Percentiles rank a stretch among this genome's conserved stretches.
Evolutionary conservation across 1,140 invertebrate genomes (phyloP).

Genomic region (Drosophila nikananu): DNA sequence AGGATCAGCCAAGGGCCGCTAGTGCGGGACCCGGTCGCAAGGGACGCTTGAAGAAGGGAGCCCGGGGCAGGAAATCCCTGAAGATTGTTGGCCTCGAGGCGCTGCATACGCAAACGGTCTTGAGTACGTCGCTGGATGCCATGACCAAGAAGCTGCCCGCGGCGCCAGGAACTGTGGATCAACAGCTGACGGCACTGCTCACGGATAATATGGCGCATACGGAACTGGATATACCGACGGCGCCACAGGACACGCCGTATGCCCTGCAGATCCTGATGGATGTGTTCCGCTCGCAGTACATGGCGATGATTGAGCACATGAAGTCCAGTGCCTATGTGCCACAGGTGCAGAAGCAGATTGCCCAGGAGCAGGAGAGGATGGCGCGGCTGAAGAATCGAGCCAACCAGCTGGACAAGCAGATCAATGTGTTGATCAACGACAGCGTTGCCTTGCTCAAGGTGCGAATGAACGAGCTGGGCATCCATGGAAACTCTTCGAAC

Average conservation of each 20-base stretch:
- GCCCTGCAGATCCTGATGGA: slow-evolving; percentile 94
- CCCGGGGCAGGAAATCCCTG: slow-evolving; percentile 67
- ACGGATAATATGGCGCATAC: slow-evolving; percentile 89
- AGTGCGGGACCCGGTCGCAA: slow-evolving; percentile 70
- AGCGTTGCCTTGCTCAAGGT: slow-evolving; percentile 95
- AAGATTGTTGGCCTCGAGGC: slow-evolving; percentile 94
- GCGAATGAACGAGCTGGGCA: slow-evolving; percentile 96
- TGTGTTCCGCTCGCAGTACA: slow-evolving; percentile 93
- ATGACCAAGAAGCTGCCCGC: slow-evolving; percentile 90
- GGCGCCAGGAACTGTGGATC: slow-evolving; percentile 95
- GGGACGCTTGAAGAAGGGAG: slow-evolving; percentile 76
- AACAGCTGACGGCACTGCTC: slow-evolving; percentile 93
- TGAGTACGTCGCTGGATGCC: slow-evolving; percentile 90
- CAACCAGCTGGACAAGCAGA: slow-evolving; percentile 95
- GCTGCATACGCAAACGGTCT: slow-evolving; percentile 94
- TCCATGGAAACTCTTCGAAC: slow-evolving; percentile 92
- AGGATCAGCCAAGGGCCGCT: slow-evolving; percentile 52
- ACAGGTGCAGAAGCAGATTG: slow-evolving; percentile 91
- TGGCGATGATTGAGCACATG: slow-evolving; percentile 93
- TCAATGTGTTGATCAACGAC: slow-evolving; percentile 95
- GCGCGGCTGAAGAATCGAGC: slow-evolving; percentile 91
- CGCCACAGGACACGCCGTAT: slow-evolving; percentile 92
- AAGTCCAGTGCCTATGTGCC: slow-evolving; percentile 90
- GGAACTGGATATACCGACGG: slow-evolving; percentile 92
- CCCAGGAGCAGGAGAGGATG: slow-evolving; percentile 93